Evolutionary conservation across 2,888 invertebrate genomes (phyloP).

Genomic region (Andrena minutula): DNA sequence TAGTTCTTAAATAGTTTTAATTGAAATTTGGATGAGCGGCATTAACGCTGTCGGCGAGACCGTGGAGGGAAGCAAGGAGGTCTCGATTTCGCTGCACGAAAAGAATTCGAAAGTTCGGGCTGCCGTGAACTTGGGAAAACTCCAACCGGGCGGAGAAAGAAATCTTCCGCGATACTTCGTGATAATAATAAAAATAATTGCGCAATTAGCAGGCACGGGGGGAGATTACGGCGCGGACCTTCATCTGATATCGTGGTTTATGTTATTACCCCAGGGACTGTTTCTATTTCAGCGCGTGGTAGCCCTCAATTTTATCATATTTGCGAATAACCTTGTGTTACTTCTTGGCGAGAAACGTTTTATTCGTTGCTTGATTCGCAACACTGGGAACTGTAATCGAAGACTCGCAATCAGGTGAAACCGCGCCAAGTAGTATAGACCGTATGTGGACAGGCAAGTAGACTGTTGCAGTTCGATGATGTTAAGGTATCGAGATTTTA

Average conservation of each 20-base stretch:
- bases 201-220: slow-evolving; percentile 15
- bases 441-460: neutral
- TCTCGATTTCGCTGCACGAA: neutral
- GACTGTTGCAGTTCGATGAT: neutral
- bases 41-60: neutral
- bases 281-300: slow-evolving; percentile 16
- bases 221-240: neutral
- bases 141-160: neutral
- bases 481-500: neutral
- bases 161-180: slow-evolving; percentile 7
- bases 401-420: neutral
- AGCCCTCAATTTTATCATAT: slow-evolving; percentile 3
- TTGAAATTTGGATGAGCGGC: neutral
- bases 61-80: no score
- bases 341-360: neutral
- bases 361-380: neutral
- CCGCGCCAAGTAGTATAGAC: neutral
- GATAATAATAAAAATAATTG: slow-evolving; percentile 14
- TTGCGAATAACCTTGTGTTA: slow-evolving; percentile 6
- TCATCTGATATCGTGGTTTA: slow-evolving; percentile 6
- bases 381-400: neutral
- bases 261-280: neutral
- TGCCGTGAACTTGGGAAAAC: neutral
- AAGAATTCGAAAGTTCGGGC: slow-evolving; percentile 16
- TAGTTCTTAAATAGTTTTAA: slow-evolving; percentile 16